Evolutionary conservation across 2,888 invertebrate species (phyloP), one percentile per base, ranked within the genome.

Genomic region (Caenorhabditis angaria): DNA sequence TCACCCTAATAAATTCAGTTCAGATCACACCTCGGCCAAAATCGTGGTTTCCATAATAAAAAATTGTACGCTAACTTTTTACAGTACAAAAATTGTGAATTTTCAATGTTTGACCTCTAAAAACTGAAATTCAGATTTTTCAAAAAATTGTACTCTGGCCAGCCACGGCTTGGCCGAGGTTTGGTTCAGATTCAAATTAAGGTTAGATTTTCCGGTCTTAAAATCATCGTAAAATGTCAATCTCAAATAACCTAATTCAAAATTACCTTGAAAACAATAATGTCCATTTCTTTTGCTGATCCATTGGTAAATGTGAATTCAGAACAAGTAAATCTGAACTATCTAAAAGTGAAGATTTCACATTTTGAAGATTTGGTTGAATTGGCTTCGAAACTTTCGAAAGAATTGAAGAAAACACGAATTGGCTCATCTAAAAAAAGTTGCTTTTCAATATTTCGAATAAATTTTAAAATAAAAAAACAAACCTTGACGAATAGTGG

Each of bases 251-350:
- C n/a, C n/a, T n/a, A n/a, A n/a, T n/a, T n/a, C n/a, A n/a, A n/a
- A n/a, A n/a, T n/a, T n/a, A 77, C 77, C 68, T 81, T 20, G 78
- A 76, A 47, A 78, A 83, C 20, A 82, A 61, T 4, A 81, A 62
- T 3, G 73, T 65, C 83, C 83, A 83, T 14, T 77, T 61, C n/a
- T 74, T 63, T 1, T 79, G 65, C 6, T 66, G 60, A 22, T 82
- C 79, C 61, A 77, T 70, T 14, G 82, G 80, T n/a, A 83, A 48
- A 47, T 78, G 68, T 10, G 71, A 61, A 51, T 77, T 77, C 8
- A 80, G 20, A 12, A 73, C 56, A 20, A 73, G 27, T 12, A 67
- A 55, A 48, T 69, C 72, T 12, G 70, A 32, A 6, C 18, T n/a
- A 1, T n/a, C 12, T 4, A 65, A 47, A 35, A 61, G 24, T 18